Evolutionary conservation across 2,888 invertebrate species (phyloP), one percentile per base, ranked within the genome.

Genomic region (Tetanocera ferruginea): DNA sequence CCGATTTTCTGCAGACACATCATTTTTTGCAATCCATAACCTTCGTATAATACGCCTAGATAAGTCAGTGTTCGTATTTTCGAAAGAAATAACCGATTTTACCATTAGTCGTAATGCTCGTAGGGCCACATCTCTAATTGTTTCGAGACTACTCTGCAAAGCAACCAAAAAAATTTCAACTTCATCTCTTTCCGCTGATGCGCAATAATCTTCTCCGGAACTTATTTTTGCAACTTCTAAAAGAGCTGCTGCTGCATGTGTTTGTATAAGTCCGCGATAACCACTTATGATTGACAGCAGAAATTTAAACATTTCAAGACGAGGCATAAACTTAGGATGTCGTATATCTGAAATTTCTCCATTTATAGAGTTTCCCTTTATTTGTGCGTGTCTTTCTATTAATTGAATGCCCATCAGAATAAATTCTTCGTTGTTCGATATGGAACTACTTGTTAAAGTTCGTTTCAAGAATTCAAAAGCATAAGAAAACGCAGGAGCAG

Each of bases 11-110:
- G 94, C 94, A 8, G 92, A 92, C 0, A 93, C 91, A 90, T 98
- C 98, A 88, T 94, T 96, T 80, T 93, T 94, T 0, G 96, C 95
- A 74, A 98, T 92, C 94, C 96, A 96, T 64, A 98, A 91, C 74
- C 97, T 91, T 83, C 94, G 93, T 51, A 93, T 92, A 64, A 96
- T 91, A 60, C 91, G 89, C 74, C 94, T 90, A 6, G 91, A 92
- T 84, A 92, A 92, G 64, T 91, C 92, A 81, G 91, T 90, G 85
- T 93, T 71, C 97, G 91, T 0, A 93, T 92, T 14, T 91, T 89
- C 91, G 62, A 91, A 52, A 34, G 67, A 75, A 34, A 37, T 57
- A n/a, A 97, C 91, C 0, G 93, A 92, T 11, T 91, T 89, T 0
- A 91, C 90, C 82, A 95, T 91, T 73, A 93, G 93, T 76, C 91